Conservation (phyloP, 2,888 invertebrate species). For the Sycophila texana region DNA sequence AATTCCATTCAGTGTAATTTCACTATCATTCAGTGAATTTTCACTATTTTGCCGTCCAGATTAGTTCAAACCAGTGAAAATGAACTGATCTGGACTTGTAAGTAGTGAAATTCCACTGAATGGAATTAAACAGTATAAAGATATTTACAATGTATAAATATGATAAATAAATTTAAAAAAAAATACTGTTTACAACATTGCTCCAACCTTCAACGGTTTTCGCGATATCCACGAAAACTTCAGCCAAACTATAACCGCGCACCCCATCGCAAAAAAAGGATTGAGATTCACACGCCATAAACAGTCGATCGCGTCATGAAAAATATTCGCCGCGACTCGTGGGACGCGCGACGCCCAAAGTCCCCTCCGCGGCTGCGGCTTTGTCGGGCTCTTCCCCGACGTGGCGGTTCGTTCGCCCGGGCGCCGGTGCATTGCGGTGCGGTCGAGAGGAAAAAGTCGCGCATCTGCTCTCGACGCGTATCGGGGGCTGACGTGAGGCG, state of each 20-base stretch:
- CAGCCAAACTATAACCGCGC: not conserved
- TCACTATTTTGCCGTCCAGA: too few relatives aligned
- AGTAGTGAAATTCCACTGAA: too few relatives aligned
- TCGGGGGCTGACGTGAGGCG: slow-evolving; percentile 15
- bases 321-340: not conserved
- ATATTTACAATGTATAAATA: too few relatives aligned
- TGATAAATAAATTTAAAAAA: too few relatives aligned
- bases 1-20: too few relatives aligned
- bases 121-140: too few relatives aligned
- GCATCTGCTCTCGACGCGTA: slow-evolving; percentile 14
- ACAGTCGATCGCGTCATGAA: not conserved
- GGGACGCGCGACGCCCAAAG: not conserved
- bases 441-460: slow-evolving; percentile 42
- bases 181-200: too few relatives aligned
- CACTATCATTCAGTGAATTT: too few relatives aligned
- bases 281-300: not conserved
- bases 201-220: too few relatives aligned
- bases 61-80: too few relatives aligned
- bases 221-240: not conserved
- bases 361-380: not conserved
- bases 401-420: not conserved
- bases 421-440: slow-evolving; percentile 35
- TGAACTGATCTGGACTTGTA: too few relatives aligned
- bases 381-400: slow-evolving; percentile 16
- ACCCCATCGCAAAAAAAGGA: not conserved